Base-by-base conservation (phyloP, 2,113 vertebrate genomes). In the Struthidea cinerea region DNA sequence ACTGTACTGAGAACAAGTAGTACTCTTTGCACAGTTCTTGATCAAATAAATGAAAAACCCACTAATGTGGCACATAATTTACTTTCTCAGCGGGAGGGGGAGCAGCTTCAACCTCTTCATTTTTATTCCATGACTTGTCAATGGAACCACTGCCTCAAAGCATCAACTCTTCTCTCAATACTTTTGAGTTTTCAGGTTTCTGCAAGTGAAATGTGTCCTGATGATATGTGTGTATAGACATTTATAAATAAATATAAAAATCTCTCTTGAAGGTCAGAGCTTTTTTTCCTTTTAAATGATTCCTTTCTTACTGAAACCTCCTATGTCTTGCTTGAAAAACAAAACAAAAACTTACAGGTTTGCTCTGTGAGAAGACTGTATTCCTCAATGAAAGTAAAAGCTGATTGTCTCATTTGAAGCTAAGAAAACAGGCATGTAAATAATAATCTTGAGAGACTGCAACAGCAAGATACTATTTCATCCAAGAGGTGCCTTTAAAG, bases 81-180 rank as follows among this genome's bases (percentile, higher is more conserved):
- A 50, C n/a, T 60, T 63, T 41, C 20, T 61, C 1, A 32, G 30
- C 0, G 3, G 37, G 16, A 41, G 18, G 3, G 8, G 27, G 5
- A 16, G 8, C 4, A 86, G 3, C 21, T 65, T 39, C 21, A 53
- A 4, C 8, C 75, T 11, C 9, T 32, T 78, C 22, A 67, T 12
- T 75, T 61, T 49, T 55, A 61, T 32, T 64, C 63, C 55, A 56
- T 35, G n/a, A 55, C n/a, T 61, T 35, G 17, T 35, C 33, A 87
- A 17, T 28, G 33, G 13, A 83, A 55, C 13, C n/a, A 18, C n/a
- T 85, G 8, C 24, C 39, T 53, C 2, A 7, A 71, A 56, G 11
- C 28, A 73, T 11, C 49, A 65, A 22, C 26, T 84, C 24, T 84
- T 74, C 39, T 63, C 49, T 22, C 21, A 80, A 37, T 6, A 35